Conservation (phyloP, 2,888 invertebrate genomes). For the Dicranocentrus wangi region DNA sequence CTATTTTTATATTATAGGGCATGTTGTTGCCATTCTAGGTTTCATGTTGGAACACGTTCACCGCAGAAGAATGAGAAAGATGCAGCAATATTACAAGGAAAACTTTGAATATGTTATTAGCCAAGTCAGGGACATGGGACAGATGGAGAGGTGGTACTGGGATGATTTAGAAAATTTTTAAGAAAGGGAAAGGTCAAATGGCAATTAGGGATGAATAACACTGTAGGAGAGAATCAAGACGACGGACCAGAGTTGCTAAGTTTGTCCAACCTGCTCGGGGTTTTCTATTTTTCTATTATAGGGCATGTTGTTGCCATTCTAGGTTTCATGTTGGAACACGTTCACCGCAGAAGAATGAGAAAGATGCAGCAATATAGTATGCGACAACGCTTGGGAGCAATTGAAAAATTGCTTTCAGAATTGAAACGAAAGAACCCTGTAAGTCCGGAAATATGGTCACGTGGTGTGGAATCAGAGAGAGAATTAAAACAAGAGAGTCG, state of each 20-base stretch:
- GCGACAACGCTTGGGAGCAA: no score
- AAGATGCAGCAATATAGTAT: no score
- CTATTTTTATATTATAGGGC: conserved; percentile 27
- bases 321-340: no score
- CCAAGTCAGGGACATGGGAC: conserved; percentile 14
- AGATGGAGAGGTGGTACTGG: conserved; percentile 8
- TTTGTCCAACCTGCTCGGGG: conserved; percentile 38
- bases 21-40: background rate
- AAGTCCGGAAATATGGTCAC: no score
- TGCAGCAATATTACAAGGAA: background rate
- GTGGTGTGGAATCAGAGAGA: no score
- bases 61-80: no score
- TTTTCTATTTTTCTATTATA: conserved; percentile 34
- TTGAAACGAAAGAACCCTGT: no score
- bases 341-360: no score
- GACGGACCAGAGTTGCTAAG: conserved; percentile 29
- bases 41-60: background rate
- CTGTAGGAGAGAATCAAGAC: background rate
- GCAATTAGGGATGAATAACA: conserved; percentile 11
- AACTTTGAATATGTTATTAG: conserved; percentile 8
- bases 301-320: conserved; percentile 7
- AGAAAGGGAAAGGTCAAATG: conserved; percentile 18
- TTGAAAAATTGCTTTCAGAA: no score
- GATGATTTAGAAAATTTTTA: conserved; percentile 9
- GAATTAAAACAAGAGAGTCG: no score